Evolutionary conservation across 1,140 invertebrate species (phyloP), one percentile per base, ranked within the genome.

Genomic region (Drosophila setifemur): DNA sequence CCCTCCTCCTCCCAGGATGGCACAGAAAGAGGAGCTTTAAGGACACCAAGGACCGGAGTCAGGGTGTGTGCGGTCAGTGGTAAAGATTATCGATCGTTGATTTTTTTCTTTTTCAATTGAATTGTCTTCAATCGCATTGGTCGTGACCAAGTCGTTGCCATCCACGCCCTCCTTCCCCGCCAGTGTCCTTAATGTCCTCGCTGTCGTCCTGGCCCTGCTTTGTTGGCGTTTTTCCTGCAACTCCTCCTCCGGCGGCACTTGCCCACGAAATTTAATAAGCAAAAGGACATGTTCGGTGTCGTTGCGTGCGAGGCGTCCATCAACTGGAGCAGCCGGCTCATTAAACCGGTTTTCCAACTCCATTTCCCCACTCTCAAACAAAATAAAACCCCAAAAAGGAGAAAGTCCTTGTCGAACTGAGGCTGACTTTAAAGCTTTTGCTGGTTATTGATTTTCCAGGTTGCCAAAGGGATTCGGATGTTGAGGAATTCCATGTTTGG

Each of bases 81-180:
- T 74, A 63, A 78, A 85, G 79, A 83, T 83, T 85, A 83, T 83
- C 81, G 79, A 85, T 83, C 79, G 47, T 64, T 86, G 75, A 44
- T 71, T 63, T 49, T 87, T 86, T 89, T 89, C 87, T 49, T 87
- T 86, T 89, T 89, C 87, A 89, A 89, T 89, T 89, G 88, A 89
- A 89, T 89, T 89, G 87, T 89, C 83, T 89, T 89, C 76, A 85
- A 85, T 89, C 82, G 61, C 67, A 81, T 83, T 87, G 83, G 61
- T 72, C 57, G 67, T 66, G 61, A 66, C 67, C 64, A 68, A 70
- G 73, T 68, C 67, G 37, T 50, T 67, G 67, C 37, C 49, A 75
- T 73, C 74, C 57, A 78, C 81, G 67, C 39, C 58, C 43, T 50
- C 35, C 4, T 31, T 26, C 48, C 45, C 11, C 11, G 14, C 35